Base-by-base conservation (phyloP, 2,113 vertebrate species). In the Phainopepla nitens region DNA sequence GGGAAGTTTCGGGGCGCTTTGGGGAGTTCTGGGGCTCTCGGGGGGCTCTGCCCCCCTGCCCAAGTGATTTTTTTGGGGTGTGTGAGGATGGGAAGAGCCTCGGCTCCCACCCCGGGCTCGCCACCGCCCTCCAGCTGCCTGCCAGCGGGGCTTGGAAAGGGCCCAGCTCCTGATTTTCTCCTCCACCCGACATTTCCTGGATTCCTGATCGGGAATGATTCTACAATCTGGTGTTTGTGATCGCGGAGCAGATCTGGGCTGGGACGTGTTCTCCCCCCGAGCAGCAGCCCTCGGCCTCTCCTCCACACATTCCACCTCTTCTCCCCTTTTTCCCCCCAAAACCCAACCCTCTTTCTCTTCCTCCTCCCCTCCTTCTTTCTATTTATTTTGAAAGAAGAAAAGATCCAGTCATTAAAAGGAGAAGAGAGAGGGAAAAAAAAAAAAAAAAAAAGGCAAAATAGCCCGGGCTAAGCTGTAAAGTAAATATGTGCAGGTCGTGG, bases 401-500 rank as follows among this genome's bases (percentile, higher is more conserved):
- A 62, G 11, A 8, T 17, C 10, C 45, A 16, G 10, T 21, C 28
- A 25, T 27, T 50, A 50, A 77, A 62, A 33, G 9, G n/a, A n/a
- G n/a, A n/a, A n/a, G 39, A 39, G 39, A 39, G 39, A 12, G 39
- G 39, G 39, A 39, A 39, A 39, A 39, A 39, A 39, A 39, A 39
- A 18, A 64, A 36, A 45, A n/a, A 27, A 54, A 33, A 16, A 10
- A 3, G 11, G 25, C n/a, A 23, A 89, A 90, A 65, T 35, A 82
- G 91, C 47, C 88, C 71, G 28, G 92, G 79, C 82, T 24, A 33
- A 82, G 92, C 95, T 97, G 94, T 95, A 90, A 97, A 97, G 93
- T 45, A 92, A 65, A 94, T 95, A 41, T 62, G 94, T 92, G 95
- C 96, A 92, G 83, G 76, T 92, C 85, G 83, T 96, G 97, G 96